Evolutionary conservation across 2,888 invertebrate species (phyloP).

Genomic region (Malthinus seriepunctatus): DNA sequence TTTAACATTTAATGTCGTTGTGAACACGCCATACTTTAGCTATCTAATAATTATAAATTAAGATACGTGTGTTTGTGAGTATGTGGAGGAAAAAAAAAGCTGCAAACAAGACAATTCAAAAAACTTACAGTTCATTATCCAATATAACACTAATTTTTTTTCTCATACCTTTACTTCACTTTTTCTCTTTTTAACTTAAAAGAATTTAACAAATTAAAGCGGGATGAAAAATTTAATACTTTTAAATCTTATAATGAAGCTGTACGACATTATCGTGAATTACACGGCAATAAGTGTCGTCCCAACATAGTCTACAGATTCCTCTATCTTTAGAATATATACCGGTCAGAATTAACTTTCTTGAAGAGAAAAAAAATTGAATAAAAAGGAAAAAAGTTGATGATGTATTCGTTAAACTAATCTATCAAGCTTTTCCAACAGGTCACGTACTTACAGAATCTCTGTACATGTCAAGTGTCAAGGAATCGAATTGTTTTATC

Average conservation of each 20-base stretch:
- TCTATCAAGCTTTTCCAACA: slow-evolving; percentile 19
- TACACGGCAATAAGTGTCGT: slow-evolving; percentile 51
- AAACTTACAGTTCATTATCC: slow-evolving; percentile 38
- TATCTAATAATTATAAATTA: slow-evolving; percentile 30
- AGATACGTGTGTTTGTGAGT: slow-evolving; percentile 22
- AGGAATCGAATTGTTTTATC: slow-evolving; percentile 4
- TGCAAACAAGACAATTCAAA: slow-evolving; percentile 37
- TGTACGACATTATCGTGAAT: slow-evolving; percentile 52
- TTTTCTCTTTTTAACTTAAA: slow-evolving; percentile 11
- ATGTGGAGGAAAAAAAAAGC: slow-evolving; percentile 28
- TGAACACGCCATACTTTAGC: slow-evolving; percentile 27
- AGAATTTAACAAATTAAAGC: slow-evolving; percentile 14
- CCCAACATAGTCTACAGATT: slow-evolving; percentile 47
- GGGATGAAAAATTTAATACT: slow-evolving; percentile 32
- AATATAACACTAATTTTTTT: slow-evolving; percentile 33
- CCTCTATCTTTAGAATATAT: slow-evolving; percentile 38
- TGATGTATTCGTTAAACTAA: not conserved
- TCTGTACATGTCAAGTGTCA: slow-evolving; percentile 14
- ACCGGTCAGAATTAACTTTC: slow-evolving; percentile 33
- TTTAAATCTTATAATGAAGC: slow-evolving; percentile 48
- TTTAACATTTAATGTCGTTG: slow-evolving; percentile 25
- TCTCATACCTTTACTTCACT: slow-evolving; percentile 15
- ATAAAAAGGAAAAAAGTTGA: not conserved
- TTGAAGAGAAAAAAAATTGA: too few species aligned
- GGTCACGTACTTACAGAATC: slow-evolving; percentile 22